Base-by-base conservation (phyloP, 2,113 vertebrate genomes). In the Tichodroma muraria region DNA sequence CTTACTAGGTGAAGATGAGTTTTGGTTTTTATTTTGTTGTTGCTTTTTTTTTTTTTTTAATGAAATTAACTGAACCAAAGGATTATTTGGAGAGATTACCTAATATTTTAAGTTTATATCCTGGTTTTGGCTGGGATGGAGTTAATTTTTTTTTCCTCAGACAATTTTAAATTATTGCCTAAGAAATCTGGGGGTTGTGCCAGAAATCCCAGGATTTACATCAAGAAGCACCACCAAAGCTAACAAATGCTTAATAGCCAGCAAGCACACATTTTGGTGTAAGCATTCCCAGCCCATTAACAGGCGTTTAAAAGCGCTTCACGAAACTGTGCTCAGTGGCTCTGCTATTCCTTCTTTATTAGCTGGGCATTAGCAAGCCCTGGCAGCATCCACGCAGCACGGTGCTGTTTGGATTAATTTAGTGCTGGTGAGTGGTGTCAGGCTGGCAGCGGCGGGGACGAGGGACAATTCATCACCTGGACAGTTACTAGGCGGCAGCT, bases 371-470 rank as follows among this genome's bases (percentile, higher is more conserved):
- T n/a, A 85, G 53, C 76, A 85, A 80, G 42, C 37, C 64, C 54
- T 25, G 60, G 66, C 79, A 82, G 70, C 18, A 21, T 3, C 45
- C 3, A 0, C 4, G 38, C 49, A 49, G 79, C 53, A 53, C 24
- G 7, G 22, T n/a, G 76, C 42, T 85, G 88, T 90, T 93, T 47
- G 89, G 94, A 92, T 93, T 95, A 94, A 96, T 96, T 93, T 40
- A 80, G 64, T 7, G 23, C 90, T 66, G 79, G 72, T 52, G 85
- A 88, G 76, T 3, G 47, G 82, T 90, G 92, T 92, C 92, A 88
- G 88, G 71, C 64, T 95, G 92, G 87, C 92, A 89, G 96, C 42
- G 0, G 27, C 0, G 2, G 25, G 47, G 49, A 80, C 4, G 13
- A 42, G 76, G 70, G 70, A 49, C 86, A n/a, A 80, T 88, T 15